Conservation (phyloP, 2,888 invertebrate species). For the Agriotes lineatus region DNA sequence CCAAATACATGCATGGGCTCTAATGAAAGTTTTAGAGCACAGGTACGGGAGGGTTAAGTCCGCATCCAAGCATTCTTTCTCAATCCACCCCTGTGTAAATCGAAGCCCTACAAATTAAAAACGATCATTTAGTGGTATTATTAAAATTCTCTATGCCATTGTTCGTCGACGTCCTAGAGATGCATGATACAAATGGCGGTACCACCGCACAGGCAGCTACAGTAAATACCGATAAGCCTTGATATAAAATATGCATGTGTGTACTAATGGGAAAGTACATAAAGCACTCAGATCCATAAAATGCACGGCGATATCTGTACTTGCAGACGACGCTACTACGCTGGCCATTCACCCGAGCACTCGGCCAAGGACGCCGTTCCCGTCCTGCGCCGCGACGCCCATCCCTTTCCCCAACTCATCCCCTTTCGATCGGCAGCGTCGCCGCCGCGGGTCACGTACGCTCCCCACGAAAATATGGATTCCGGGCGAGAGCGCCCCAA, state of each 20-base stretch:
- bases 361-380: slow-evolving; percentile 66
- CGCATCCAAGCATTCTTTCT: no score
- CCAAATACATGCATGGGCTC: no score
- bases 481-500: background rate
- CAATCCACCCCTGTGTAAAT: no score
- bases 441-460: slow-evolving; percentile 28
- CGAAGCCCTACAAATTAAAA: no score
- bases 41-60: no score
- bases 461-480: slow-evolving; percentile 26
- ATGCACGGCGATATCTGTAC: slow-evolving; percentile 33
- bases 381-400: slow-evolving; percentile 50
- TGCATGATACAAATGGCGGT: no score
- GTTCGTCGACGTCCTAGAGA: no score
- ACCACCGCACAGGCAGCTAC: no score
- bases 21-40: no score
- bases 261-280: background rate
- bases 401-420: slow-evolving; percentile 41
- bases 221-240: no score
- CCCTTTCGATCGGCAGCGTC: slow-evolving; percentile 41
- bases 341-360: slow-evolving; percentile 66
- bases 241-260: background rate
- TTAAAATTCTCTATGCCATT: no score
- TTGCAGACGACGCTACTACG: slow-evolving; percentile 50
- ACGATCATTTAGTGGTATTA: no score
- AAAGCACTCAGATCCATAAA: slow-evolving; percentile 26